Conservation (phyloP, 2,797 vertebrate genomes). For the Cossypha heuglini region DNA sequence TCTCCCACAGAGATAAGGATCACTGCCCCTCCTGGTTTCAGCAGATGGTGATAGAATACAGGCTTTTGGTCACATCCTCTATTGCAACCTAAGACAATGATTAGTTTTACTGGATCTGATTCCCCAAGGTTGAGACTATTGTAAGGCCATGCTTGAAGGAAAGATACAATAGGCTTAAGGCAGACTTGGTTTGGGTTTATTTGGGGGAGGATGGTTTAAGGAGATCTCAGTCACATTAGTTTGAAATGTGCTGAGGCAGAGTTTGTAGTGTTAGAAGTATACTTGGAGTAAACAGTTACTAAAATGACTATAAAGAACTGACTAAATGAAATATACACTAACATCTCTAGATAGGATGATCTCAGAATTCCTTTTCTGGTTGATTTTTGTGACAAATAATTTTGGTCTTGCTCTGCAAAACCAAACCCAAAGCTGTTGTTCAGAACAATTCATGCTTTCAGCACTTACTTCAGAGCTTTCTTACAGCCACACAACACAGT, state of each 20-base stretch:
- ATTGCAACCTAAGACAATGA: too few relatives aligned
- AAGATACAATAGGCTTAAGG: background rate
- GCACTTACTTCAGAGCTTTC: background rate
- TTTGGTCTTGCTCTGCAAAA: background rate
- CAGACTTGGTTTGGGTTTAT: background rate
- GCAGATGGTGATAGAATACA: too few relatives aligned
- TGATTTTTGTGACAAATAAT: background rate
- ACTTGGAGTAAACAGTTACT: background rate
- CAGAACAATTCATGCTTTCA: background rate
- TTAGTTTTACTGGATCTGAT: background rate
- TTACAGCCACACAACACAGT: background rate
- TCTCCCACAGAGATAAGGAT: too few relatives aligned
- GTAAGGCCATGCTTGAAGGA: background rate
- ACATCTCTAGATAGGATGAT: background rate
- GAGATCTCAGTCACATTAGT: background rate
- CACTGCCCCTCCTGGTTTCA: too few relatives aligned
- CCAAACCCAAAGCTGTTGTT: background rate
- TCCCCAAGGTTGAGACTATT: background rate
- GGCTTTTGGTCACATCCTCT: too few relatives aligned
- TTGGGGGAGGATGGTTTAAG: rapidly evolving
- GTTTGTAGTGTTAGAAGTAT: background rate
- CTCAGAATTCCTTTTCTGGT: background rate
- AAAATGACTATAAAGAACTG: background rate
- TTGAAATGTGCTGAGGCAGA: background rate
- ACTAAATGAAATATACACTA: background rate